Evolutionary conservation across 1,140 invertebrate species (phyloP).

Genomic region (Uloborus diversus): DNA sequence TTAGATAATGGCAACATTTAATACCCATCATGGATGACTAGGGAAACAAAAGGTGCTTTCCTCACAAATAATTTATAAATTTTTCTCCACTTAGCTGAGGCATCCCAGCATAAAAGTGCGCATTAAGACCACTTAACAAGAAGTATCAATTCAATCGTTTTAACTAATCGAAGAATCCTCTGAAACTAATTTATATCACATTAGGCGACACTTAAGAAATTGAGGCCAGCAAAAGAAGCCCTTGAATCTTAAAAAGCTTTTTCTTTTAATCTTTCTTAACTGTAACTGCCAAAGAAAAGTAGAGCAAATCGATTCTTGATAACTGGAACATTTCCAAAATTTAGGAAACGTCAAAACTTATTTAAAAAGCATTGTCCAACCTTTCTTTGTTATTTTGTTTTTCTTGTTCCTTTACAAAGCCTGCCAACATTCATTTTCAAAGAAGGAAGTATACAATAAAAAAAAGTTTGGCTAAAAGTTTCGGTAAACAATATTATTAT

Average conservation of each 20-base stretch:
- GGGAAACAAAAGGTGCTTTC: no score
- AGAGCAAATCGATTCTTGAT: constrained; percentile 41
- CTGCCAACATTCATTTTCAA: constrained; percentile 9
- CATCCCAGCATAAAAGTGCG: no score
- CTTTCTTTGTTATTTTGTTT: constrained; percentile 15
- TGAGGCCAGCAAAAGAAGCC: no score
- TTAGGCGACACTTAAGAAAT: no score
- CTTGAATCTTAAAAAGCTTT: constrained; percentile 25
- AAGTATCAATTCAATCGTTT: no score
- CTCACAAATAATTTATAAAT: no score
- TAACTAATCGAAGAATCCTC: no score
- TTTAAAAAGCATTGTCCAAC: constrained; percentile 49
- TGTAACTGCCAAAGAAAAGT: neutral
- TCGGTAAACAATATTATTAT: constrained; percentile 34
- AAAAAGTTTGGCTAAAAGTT: constrained; percentile 13
- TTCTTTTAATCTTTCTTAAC: neutral
- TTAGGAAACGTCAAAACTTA: constrained; percentile 36
- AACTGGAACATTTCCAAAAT: constrained; percentile 41
- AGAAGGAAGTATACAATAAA: neutral
- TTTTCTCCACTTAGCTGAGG: no score
- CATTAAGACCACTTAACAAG: no score
- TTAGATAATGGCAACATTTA: no score
- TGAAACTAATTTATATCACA: no score
- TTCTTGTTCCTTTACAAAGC: neutral
- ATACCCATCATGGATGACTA: no score